Evolutionary conservation across 2,113 vertebrate genomes (phyloP).

Genomic region (Menura novaehollandiae): DNA sequence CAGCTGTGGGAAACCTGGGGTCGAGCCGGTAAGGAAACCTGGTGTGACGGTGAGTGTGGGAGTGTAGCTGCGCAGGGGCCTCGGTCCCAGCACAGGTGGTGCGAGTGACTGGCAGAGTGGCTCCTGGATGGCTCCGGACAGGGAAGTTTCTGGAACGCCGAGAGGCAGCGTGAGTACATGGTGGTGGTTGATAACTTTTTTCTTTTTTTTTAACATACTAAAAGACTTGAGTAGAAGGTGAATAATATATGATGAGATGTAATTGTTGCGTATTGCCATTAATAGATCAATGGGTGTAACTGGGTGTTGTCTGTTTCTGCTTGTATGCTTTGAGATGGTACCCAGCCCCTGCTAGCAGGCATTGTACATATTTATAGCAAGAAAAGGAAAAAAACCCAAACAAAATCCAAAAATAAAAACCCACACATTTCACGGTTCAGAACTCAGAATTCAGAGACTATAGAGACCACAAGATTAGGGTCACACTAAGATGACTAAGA

Average conservation of each 20-base stretch:
- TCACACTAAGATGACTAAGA: background rate
- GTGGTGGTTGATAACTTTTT: background rate
- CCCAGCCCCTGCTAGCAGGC: background rate
- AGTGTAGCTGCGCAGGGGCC: background rate
- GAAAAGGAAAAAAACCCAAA: background rate
- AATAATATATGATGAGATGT: background rate
- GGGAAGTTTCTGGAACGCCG: background rate
- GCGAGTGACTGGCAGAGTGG: background rate
- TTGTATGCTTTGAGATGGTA: background rate
- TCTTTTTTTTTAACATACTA: background rate
- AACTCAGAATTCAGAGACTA: background rate
- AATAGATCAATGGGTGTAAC: background rate
- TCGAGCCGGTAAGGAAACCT: background rate
- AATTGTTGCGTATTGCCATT: background rate
- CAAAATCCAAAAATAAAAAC: background rate
- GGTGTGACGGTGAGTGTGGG: background rate
- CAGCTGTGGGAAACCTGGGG: background rate
- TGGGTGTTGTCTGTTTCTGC: background rate
- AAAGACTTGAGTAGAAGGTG: background rate
- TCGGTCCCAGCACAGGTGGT: background rate
- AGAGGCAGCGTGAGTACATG: background rate
- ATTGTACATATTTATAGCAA: background rate
- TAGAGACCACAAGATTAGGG: background rate
- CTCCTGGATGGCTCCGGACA: background rate
- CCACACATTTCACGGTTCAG: background rate